Evolutionary conservation across 2,113 vertebrate genomes (phyloP), one percentile per base, ranked within the genome.

Genomic region (Todiramphus chloris): DNA sequence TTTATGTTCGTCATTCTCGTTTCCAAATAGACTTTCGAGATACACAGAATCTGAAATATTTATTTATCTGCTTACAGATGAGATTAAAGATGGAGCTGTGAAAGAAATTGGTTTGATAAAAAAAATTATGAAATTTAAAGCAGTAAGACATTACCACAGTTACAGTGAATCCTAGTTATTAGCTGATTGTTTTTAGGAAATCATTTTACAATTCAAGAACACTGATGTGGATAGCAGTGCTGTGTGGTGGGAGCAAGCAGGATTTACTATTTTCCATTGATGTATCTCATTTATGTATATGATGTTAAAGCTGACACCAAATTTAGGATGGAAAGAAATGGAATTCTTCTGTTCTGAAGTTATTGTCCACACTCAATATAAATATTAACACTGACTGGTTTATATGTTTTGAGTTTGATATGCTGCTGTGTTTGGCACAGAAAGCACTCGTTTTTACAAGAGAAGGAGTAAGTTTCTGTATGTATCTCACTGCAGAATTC

Each of bases 361-460:
- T 84, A 74, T 94, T 83, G 63, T 91, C 72, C 64, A 80, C 59
- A 59, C 96, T 90, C 50, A 95, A 96, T 96, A 93, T 92, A 97
- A 97, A 95, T 94, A 96, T 96, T 97, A 84, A 33, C 21, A 39
- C 59, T 50, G 66, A 20, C 8, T 37, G 31, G 70, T 77, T 83
- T 43, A 70, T 91, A 20, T 96, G 72, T 95, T 96, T 97, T 95
- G 84, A 92, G 75, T 97, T 87, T 78, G 92, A 91, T 97, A 79
- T 82, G 78, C 94, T 97, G 88, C 96, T 97, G 63, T 92, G 30
- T 84, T 97, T 96, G 86, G 80, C 93, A 68, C 23, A 44, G 91
- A 92, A 95, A 93, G 66, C 69, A 62, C 53, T 93, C 63, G 44
- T 60, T 97, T 98, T 97, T 97, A 96, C 90, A 96, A 96, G 93